Conservation (phyloP, 2,113 vertebrate genomes). For the Tetraodon nigroviridis region DNA sequence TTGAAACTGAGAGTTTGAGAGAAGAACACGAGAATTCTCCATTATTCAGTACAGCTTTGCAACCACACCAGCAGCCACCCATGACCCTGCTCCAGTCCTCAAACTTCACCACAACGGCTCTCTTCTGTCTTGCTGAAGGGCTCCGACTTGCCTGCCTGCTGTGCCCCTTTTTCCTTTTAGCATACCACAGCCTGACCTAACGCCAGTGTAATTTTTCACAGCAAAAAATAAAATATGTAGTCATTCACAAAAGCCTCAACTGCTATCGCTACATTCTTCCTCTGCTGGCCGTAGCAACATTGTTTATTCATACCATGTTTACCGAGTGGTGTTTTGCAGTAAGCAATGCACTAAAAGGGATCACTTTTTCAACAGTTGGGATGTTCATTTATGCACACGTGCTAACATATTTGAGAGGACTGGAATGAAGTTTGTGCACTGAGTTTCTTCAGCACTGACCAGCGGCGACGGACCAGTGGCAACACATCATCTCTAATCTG, state of each 20-base stretch:
- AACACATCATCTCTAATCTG: not conserved
- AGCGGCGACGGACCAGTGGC: too few relatives aligned
- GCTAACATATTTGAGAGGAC: slow-evolving; percentile 4
- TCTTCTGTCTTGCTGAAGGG: slow-evolving; percentile 20
- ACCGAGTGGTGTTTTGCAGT: slow-evolving; percentile 38
- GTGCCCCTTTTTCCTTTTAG: slow-evolving; percentile 16
- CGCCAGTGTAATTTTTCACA: slow-evolving; percentile 9
- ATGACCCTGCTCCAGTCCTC: slow-evolving; percentile 24
- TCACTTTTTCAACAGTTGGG: slow-evolving; percentile 41
- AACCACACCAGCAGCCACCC: slow-evolving; percentile 20
- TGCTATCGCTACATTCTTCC: slow-evolving; percentile 6
- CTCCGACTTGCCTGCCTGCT: slow-evolving; percentile 16
- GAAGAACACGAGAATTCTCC: not conserved
- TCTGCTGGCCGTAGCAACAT: slow-evolving; percentile 15
- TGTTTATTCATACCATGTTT: slow-evolving; percentile 42
- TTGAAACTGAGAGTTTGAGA: not conserved
- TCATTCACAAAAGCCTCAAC: slow-evolving; percentile 23
- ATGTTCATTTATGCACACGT: slow-evolving; percentile 22
- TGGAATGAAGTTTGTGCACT: too few relatives aligned
- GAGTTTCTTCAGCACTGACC: too few relatives aligned
- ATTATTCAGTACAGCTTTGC: too few relatives aligned
- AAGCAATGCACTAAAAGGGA: slow-evolving; percentile 39
- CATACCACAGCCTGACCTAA: slow-evolving; percentile 8
- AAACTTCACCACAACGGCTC: slow-evolving; percentile 12
- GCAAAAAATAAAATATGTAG: slow-evolving; percentile 46